Evolutionary conservation across 2,888 invertebrate species (phyloP).

Genomic region (Metopia argyrocephala): DNA sequence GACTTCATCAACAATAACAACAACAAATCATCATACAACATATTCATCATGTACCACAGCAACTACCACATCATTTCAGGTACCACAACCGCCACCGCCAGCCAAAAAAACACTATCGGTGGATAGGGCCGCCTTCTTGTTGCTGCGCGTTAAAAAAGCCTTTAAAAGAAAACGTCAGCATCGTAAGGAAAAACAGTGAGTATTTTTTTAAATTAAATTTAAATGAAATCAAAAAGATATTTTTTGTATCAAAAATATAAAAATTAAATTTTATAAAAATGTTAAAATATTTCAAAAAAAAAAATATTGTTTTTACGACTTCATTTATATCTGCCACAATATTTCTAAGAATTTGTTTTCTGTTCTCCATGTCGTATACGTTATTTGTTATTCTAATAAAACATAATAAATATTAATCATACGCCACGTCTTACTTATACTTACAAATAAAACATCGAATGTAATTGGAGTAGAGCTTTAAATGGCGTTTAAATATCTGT

Average conservation of each 20-base stretch:
- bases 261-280: background rate
- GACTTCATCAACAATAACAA: background rate
- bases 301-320: background rate
- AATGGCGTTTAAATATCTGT: too few relatives aligned
- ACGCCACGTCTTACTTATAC: background rate
- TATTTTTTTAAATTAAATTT: slow-evolving; percentile 72
- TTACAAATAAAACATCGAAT: background rate
- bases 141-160: slow-evolving; percentile 91
- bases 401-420: slow-evolving; percentile 25
- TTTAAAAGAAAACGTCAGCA: slow-evolving; percentile 94
- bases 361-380: slow-evolving; percentile 3
- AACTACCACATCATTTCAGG: background rate
- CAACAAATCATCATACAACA: slow-evolving; percentile 24
- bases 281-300: background rate
- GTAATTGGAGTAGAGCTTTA: background rate
- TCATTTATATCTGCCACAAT: background rate
- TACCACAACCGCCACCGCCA: slow-evolving; percentile 32
- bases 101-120: slow-evolving; percentile 83
- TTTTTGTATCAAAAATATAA: slow-evolving; percentile 4
- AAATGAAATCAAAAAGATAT: background rate
- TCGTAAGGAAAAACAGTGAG: slow-evolving; percentile 91
- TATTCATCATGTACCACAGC: slow-evolving; percentile 10
- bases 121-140: slow-evolving; percentile 92
- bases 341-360: background rate
- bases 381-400: background rate